These are phyloP conservation scores for Drosophila ustulata DNA, from an alignment of 2,888 invertebrate species.

Conservation along the genomic window DNA sequence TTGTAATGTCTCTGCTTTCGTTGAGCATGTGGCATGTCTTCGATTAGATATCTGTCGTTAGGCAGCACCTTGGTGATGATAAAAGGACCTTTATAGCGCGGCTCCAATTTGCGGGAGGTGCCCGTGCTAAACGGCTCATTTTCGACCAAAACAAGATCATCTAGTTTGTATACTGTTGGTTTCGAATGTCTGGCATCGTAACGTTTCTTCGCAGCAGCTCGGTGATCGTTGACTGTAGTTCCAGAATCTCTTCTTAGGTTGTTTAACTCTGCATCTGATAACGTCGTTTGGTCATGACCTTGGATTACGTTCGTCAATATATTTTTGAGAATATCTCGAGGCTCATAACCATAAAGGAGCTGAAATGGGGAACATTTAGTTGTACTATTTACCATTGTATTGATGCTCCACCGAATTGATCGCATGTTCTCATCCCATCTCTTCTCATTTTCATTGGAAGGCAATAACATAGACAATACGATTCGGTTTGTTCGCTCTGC, in stretches of 20 bases:
- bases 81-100: conserved; percentile 30
- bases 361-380: conserved; percentile 9
- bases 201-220: conserved; percentile 6
- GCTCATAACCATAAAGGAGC: conserved; percentile 4
- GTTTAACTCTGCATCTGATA: conserved; percentile 12
- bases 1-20: conserved; percentile 6
- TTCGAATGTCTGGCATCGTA: conserved; percentile 5
- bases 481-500: too few species aligned
- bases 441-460: too few species aligned
- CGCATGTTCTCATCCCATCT: too few species aligned
- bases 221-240: conserved; percentile 2
- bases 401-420: conserved; percentile 18
- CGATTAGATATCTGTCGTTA: conserved; percentile 17
- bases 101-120: conserved; percentile 22
- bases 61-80: conserved; percentile 8
- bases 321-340: conserved; percentile 3
- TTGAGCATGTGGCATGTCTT: conserved; percentile 17
- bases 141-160: conserved; percentile 6
- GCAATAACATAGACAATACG: too few species aligned
- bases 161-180: neutral
- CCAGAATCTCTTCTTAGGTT: neutral
- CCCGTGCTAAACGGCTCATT: conserved; percentile 27
- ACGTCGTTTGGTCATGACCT: neutral
- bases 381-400: conserved; percentile 6
- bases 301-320: conserved; percentile 4